Conservation (phyloP, 2,888 invertebrate genomes). For the Zonitis immaculata region DNA sequence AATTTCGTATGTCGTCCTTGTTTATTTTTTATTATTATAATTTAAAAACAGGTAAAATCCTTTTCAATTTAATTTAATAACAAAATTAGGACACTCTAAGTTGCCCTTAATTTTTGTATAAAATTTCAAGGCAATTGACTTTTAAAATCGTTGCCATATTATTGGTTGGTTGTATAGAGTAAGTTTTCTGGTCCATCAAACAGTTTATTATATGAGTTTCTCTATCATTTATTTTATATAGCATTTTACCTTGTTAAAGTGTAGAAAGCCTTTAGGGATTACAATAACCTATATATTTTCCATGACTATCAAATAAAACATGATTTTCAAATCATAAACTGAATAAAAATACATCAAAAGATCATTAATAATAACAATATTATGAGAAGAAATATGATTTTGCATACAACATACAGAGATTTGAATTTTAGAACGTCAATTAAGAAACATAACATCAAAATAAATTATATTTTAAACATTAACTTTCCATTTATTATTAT, state of each 20-base stretch:
- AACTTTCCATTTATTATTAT: background rate
- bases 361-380: background rate
- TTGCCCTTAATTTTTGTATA: background rate
- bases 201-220: background rate
- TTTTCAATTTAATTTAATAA: background rate
- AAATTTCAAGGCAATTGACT: conserved; percentile 1
- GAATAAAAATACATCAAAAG: too few species aligned
- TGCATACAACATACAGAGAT: too few species aligned
- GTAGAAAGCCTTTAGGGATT: conserved; percentile 11
- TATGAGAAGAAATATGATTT: too few species aligned
- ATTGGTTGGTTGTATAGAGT: background rate
- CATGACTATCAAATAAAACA: background rate
- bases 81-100: background rate
- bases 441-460: background rate
- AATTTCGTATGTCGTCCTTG: background rate
- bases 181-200: conserved; percentile 8
- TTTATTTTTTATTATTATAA: too few species aligned
- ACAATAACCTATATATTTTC: conserved; percentile 3
- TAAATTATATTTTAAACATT: background rate
- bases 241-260: background rate
- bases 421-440: too few species aligned
- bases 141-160: background rate
- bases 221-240: background rate
- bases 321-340: background rate
- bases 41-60: background rate